phyloP scores from a whole-genome alignment of 2,113 vertebrate genomes.

The Callopanchax toddi region DNA sequence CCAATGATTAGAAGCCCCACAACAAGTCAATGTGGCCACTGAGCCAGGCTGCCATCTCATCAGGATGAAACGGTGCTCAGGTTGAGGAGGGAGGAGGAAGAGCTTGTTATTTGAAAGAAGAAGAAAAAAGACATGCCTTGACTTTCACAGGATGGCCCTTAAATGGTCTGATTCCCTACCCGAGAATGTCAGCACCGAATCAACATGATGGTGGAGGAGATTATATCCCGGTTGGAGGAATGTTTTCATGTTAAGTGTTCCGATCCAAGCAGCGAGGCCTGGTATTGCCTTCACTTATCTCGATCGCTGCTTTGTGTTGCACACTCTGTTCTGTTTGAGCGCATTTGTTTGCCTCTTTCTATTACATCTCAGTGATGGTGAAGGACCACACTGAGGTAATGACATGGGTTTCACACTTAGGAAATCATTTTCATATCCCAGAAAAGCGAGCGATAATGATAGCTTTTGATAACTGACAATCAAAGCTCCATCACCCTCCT shows the following conservation, averaged over 20 bases:
- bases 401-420: slow-evolving; percentile 76
- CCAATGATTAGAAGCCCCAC: slow-evolving; percentile 56
- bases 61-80: slow-evolving; percentile 40
- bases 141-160: slow-evolving; percentile 40
- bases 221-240: slow-evolving; percentile 41
- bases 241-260: slow-evolving; percentile 55
- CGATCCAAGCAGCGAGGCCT: slow-evolving; percentile 28
- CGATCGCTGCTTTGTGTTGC: slow-evolving; percentile 55
- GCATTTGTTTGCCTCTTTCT: slow-evolving; percentile 71
- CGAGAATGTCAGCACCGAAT: slow-evolving; percentile 44
- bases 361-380: slow-evolving; percentile 63
- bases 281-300: slow-evolving; percentile 56
- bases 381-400: slow-evolving; percentile 74
- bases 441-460: slow-evolving; percentile 73
- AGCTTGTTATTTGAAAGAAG: slow-evolving; percentile 18
- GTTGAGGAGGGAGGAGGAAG: slow-evolving; percentile 19
- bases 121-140: slow-evolving; percentile 28
- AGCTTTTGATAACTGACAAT: slow-evolving; percentile 81
- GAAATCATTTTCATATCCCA: slow-evolving; percentile 77
- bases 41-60: slow-evolving; percentile 48
- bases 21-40: slow-evolving; percentile 46
- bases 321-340: slow-evolving; percentile 56
- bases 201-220: slow-evolving; percentile 44
- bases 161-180: slow-evolving; percentile 24
- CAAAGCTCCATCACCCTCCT: slow-evolving; percentile 75